Evolutionary conservation across 2,113 vertebrate species (phyloP).

Genomic region (Octodon degus): DNA sequence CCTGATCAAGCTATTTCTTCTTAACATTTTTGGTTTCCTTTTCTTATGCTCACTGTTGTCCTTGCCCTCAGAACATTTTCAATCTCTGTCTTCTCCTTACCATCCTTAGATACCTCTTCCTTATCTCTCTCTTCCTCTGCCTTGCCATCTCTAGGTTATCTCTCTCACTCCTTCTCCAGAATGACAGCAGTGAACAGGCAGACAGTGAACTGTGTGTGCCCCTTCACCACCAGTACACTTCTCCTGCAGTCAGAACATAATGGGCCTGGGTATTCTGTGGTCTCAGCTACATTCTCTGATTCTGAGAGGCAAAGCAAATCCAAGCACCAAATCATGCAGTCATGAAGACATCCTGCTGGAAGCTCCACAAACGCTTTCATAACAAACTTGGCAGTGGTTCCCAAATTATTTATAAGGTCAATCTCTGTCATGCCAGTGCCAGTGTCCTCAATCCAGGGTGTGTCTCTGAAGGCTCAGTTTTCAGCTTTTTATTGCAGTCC

Average conservation of each 20-base stretch:
- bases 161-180: neutral
- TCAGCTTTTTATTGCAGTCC: too few relatives aligned
- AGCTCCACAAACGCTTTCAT: neutral
- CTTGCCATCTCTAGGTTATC: neutral
- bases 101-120: neutral
- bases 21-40: neutral
- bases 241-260: neutral
- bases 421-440: neutral
- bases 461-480: neutral
- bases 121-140: neutral
- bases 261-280: neutral
- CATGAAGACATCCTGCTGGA: neutral
- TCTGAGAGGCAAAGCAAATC: neutral
- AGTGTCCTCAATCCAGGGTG: neutral
- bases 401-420: neutral
- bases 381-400: neutral
- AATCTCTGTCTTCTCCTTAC: neutral
- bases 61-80: neutral
- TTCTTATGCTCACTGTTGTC: neutral
- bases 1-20: neutral
- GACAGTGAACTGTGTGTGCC: too few relatives aligned
- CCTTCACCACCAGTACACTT: neutral
- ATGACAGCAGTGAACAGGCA: neutral
- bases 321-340: neutral
- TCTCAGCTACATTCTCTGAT: too few relatives aligned